Evolutionary conservation across 2,113 vertebrate species (phyloP).

Genomic region (Ammodytes marinus): DNA sequence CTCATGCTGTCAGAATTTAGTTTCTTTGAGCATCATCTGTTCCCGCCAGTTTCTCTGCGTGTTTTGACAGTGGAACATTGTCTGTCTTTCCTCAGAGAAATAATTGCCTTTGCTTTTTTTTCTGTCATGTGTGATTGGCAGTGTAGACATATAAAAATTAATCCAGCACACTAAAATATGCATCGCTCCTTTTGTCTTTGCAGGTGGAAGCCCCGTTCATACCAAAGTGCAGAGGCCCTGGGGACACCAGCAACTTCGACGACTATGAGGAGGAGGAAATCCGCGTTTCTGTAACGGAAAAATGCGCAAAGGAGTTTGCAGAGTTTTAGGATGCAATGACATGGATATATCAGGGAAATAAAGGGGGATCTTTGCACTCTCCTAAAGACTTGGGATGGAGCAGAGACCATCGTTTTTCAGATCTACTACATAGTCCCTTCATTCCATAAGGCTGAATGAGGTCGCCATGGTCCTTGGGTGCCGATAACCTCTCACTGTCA

Average conservation of each 20-base stretch:
- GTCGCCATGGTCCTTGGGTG: slow-evolving; percentile 92
- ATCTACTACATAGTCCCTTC: slow-evolving; percentile 93
- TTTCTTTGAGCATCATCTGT: neutral
- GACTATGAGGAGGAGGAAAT: slow-evolving; percentile 99
- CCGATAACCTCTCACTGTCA: slow-evolving; percentile 89
- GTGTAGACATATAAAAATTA: slow-evolving; percentile 5
- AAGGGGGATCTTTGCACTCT: slow-evolving; percentile 94
- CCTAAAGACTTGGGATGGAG: slow-evolving; percentile 93
- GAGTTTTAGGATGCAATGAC: slow-evolving; percentile 92
- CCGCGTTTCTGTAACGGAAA: slow-evolving; percentile 97
- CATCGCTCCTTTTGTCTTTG: slow-evolving; percentile 1
- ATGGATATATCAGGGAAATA: slow-evolving; percentile 89
- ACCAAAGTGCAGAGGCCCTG: slow-evolving; percentile 99
- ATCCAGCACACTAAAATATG: slow-evolving; percentile 7
- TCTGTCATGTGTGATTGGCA: slow-evolving; percentile 2
- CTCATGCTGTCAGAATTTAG: slow-evolving; percentile 5
- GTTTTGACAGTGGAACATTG: neutral
- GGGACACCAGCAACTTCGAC: slow-evolving; percentile 99
- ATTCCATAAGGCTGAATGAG: slow-evolving; percentile 94
- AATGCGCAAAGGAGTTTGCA: slow-evolving; percentile 97
- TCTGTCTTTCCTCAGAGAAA: slow-evolving; percentile 1
- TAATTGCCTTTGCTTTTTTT: neutral
- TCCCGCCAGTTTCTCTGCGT: neutral
- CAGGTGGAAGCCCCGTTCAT: slow-evolving; percentile 99
- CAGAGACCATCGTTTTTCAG: slow-evolving; percentile 91